These are phyloP conservation scores for Diachrysia chrysitis DNA, from an alignment of 2,888 invertebrate species.

Conservation along the genomic window DNA sequence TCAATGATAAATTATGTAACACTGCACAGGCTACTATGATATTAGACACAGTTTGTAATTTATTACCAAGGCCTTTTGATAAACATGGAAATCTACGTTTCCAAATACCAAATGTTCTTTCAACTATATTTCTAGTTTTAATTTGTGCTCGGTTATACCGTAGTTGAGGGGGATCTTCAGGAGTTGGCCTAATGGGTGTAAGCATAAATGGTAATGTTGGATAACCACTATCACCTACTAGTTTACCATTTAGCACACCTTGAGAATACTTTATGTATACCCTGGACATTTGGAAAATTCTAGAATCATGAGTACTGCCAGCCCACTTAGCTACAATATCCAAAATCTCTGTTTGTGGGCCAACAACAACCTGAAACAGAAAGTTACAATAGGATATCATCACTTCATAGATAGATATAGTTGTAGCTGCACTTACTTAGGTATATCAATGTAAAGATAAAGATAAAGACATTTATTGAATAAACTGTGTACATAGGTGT, in stretches of 20 bases:
- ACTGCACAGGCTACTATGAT: slow-evolving; percentile 39
- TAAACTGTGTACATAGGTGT: no score
- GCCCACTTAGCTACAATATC: slow-evolving; percentile 31
- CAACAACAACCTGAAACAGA: slow-evolving; percentile 20
- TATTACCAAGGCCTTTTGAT: slow-evolving; percentile 33
- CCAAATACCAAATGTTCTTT: slow-evolving; percentile 27
- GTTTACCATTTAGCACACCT: slow-evolving; percentile 19
- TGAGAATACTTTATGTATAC: slow-evolving; percentile 21
- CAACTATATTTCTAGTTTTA: slow-evolving; percentile 25
- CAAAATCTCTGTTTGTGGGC: slow-evolving; percentile 23
- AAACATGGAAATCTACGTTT: slow-evolving; percentile 28
- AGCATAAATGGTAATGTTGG: slow-evolving; percentile 26
- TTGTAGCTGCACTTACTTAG: slow-evolving; percentile 1
- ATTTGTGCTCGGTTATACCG: slow-evolving; percentile 24
- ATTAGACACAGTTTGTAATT: slow-evolving; percentile 26
- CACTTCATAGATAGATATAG: slow-evolving; percentile 5
- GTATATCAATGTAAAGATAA: neutral
- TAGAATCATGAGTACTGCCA: slow-evolving; percentile 30
- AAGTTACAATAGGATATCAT: slow-evolving; percentile 8
- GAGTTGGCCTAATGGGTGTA: slow-evolving; percentile 21
- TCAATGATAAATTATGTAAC: slow-evolving; percentile 25
- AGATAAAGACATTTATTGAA: no score
- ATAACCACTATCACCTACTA: slow-evolving; percentile 32
- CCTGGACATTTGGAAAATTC: slow-evolving; percentile 33
- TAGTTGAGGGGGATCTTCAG: slow-evolving; percentile 15